phyloP scores from a whole-genome alignment of 2,113 vertebrate genomes.

The Colaptes auratus region DNA sequence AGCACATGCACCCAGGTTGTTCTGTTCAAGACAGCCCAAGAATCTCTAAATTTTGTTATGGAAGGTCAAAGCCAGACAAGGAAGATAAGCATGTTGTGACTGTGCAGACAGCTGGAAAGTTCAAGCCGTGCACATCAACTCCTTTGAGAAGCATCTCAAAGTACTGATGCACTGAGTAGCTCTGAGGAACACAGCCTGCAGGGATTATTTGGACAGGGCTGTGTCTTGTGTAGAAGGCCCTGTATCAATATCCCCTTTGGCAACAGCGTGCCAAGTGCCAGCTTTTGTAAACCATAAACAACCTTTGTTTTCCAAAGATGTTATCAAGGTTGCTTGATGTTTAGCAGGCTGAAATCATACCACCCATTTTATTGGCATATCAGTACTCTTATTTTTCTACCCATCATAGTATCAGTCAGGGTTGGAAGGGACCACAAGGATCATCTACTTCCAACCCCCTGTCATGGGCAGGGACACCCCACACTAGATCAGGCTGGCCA shows the following conservation, averaged over 20 bases:
- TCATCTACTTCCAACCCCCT: too few relatives aligned
- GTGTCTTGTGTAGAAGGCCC: neutral
- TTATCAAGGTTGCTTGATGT: neutral
- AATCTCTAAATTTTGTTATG: neutral
- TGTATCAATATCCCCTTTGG: neutral
- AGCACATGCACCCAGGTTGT: neutral
- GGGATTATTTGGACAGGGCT: neutral
- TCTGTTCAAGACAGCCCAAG: neutral
- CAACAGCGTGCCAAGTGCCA: neutral
- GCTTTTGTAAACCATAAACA: neutral
- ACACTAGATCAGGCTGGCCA: too few relatives aligned
- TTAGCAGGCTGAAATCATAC: neutral
- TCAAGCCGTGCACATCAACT: neutral
- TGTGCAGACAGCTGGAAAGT: neutral
- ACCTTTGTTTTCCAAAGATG: neutral
- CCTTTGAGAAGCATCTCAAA: neutral
- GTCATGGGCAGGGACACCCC: too few relatives aligned
- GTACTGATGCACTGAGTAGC: neutral
- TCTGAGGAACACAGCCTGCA: neutral
- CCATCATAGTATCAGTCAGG: too few relatives aligned
- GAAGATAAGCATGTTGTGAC: neutral
- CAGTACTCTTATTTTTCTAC: neutral
- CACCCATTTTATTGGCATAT: neutral
- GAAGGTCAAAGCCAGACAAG: neutral
- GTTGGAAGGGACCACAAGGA: too few relatives aligned